Evolutionary conservation across 1,140 invertebrate species (phyloP), one percentile per base, ranked within the genome.

Genomic region (Melanaphis sacchari): DNA sequence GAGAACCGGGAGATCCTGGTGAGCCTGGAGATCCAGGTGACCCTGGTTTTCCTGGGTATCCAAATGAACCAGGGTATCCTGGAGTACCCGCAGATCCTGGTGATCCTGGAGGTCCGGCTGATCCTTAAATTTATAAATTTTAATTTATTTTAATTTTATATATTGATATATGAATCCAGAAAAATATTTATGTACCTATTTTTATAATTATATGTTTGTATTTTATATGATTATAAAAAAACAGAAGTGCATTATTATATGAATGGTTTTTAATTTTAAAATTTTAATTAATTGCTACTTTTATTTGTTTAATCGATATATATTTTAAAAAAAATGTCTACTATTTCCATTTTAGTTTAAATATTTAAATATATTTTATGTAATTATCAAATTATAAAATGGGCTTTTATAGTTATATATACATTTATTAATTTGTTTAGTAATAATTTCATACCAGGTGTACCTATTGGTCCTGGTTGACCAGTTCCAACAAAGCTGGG

Each of bases 401-500:
- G 4, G 4, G 7, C 11, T 38, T 26, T 38, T 40, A 38, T 82
- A 82, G 11, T 36, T 18, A 36, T 22, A 2, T 22, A 41, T 41
- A n/a, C 18, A 46, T 18, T 18, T 49, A 49, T 49, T 21, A 26
- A 31, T 9, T 41, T 11, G 3, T 31, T 41, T 84, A 84, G 26
- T 31, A 0, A 82, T 24, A 84, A 85, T 52, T 46, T 24, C 46
- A 24, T 52, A 84, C 94, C 94, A 94, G 95, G 95, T 87, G 93
- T 31, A 54, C 94, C 94, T 92, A 94, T 66, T 40, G 81, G 24
- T n/a, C 94, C 93, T 88, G 94, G 94, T 93, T 94, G 52, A 76
- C 94, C 94, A 31, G 93, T 87, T 22, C 90, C 90, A 7, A 26
- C n/a, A 43, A 90, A 66, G 31, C 88, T 91, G 18, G 94, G 94